Evolutionary conservation across 92 coral and sea anemone genomes (phyloP).

Genomic region (Siderastrea siderea): DNA sequence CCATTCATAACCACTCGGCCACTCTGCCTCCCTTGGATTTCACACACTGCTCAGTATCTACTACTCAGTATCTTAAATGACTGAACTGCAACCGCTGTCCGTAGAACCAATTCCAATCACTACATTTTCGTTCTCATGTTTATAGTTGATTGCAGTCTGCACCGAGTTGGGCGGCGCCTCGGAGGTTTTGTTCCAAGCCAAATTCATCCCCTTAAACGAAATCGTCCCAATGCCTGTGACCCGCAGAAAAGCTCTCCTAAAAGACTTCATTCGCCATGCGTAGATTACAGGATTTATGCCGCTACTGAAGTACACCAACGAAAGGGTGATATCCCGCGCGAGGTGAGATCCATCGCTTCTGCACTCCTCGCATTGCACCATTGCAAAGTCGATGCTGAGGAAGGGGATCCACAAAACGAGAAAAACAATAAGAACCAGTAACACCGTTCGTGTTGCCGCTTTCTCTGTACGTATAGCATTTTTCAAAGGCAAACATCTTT

Average conservation of each 20-base stretch:
- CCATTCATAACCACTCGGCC: no score
- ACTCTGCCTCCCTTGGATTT: no score
- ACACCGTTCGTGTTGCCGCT: constrained; percentile 78
- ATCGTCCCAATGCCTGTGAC: background rate
- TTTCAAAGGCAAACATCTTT: constrained; percentile 19
- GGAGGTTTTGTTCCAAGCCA: background rate
- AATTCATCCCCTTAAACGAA: background rate
- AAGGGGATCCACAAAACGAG: constrained; percentile 79
- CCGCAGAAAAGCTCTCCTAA: constrained; percentile 69
- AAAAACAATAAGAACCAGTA: constrained; percentile 66
- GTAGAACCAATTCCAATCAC: no score
- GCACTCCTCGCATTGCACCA: constrained; percentile 77
- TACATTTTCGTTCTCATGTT: no score
- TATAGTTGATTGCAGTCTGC: no score
- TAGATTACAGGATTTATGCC: constrained; percentile 84
- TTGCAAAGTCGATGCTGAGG: constrained; percentile 62
- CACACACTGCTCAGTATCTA: no score
- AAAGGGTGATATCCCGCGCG: constrained; percentile 75
- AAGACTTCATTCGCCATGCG: constrained; percentile 74
- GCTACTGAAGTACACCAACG: constrained; percentile 84
- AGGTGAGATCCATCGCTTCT: constrained; percentile 54
- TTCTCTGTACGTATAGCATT: constrained; percentile 74
- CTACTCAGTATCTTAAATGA: no score
- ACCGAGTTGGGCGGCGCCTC: no score
- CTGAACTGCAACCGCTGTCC: no score